Conservation (phyloP, 1,140 invertebrate genomes). For the Cotesia vestalis region DNA sequence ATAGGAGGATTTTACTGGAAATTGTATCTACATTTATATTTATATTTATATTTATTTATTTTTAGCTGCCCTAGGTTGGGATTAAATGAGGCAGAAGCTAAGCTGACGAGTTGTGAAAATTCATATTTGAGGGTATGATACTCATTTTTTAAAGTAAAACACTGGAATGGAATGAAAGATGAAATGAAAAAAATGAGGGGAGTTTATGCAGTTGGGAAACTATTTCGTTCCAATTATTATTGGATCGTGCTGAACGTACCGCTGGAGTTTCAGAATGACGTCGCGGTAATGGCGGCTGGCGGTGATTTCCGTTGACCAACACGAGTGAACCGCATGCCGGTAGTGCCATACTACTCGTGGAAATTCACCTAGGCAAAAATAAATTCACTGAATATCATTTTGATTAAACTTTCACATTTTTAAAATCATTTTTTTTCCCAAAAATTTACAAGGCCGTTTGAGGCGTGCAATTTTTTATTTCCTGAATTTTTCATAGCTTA, state of each 20-base stretch:
- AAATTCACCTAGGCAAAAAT: slow-evolving; percentile 48
- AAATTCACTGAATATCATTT: neutral
- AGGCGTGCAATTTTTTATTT: no score
- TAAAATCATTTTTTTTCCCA: no score
- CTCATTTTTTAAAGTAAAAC: neutral
- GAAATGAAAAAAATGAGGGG: neutral
- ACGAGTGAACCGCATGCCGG: slow-evolving; percentile 51
- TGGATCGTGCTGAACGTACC: slow-evolving; percentile 45
- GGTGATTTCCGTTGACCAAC: slow-evolving; percentile 45
- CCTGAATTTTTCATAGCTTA: no score
- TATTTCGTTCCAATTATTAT: slow-evolving; percentile 21
- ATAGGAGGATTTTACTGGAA: no score
- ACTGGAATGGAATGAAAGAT: neutral
- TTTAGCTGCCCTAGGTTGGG: no score
- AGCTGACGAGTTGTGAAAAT: no score
- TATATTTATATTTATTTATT: no score
- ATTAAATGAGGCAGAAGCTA: no score
- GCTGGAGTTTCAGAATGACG: slow-evolving; percentile 59
- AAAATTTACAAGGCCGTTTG: no score
- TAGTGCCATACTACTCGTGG: slow-evolving; percentile 58
- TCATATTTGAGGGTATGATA: neutral
- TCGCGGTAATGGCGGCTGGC: slow-evolving; percentile 56
- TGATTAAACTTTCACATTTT: no score
- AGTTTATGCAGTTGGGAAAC: slow-evolving; percentile 14
- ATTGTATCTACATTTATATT: no score